Evolutionary conservation across 2,113 vertebrate species (phyloP).

Genomic region (Campylorhamphus procurvoides): DNA sequence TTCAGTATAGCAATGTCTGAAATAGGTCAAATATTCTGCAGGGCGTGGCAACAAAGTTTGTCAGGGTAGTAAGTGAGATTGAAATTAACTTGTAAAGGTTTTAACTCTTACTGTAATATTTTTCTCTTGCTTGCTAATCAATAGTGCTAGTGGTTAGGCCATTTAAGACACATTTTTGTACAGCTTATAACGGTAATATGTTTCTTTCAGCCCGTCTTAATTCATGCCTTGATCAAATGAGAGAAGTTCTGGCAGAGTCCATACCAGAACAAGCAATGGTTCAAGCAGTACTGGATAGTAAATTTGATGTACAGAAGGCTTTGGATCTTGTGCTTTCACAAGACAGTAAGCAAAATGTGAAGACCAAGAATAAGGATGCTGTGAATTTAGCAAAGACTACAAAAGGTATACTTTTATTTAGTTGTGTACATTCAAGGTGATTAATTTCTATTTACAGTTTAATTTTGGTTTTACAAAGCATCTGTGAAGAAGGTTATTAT

Average conservation of each 20-base stretch:
- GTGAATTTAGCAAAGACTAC: conserved; percentile 68
- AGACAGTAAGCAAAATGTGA: conserved; percentile 73
- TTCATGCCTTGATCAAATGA: conserved; percentile 96
- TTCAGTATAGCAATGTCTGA: neutral
- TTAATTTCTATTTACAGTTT: neutral
- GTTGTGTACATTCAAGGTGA: conserved; percentile 6
- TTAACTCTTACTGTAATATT: neutral
- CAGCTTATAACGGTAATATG: conserved; percentile 9
- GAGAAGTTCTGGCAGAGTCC: conserved; percentile 87
- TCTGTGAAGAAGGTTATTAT: neutral
- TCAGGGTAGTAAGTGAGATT: neutral
- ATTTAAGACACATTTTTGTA: neutral
- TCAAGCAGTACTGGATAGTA: conserved; percentile 84
- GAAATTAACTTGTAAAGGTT: neutral
- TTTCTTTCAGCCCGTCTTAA: conserved; percentile 84
- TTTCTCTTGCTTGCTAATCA: neutral
- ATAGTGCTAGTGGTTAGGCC: neutral
- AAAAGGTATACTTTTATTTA: conserved; percentile 87
- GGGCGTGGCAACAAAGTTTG: neutral
- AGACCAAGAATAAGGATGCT: conserved; percentile 61
- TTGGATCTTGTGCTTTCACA: conserved; percentile 87
- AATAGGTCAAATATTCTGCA: neutral
- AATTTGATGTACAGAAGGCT: conserved; percentile 89
- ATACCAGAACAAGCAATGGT: conserved; percentile 85
- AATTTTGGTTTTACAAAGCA: neutral